Percentiles rank a stretch among this genome's conserved stretches.
phyloP scores from a whole-genome alignment of 1,140 invertebrate species.

The Bombus polaris region DNA sequence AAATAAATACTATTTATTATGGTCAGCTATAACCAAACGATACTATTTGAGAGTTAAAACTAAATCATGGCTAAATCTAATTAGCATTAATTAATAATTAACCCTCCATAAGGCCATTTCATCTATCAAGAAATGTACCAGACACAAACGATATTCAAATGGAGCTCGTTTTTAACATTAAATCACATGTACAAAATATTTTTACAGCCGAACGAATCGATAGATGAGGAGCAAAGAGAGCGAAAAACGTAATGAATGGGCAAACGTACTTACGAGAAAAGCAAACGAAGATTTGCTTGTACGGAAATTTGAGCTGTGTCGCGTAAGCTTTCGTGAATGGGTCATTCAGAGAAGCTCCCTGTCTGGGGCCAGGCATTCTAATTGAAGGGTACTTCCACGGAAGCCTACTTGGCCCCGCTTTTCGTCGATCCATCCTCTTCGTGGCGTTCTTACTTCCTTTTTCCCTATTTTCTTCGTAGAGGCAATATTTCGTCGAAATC shows the following conservation, averaged over 20 bases:
- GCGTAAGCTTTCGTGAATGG: constrained; percentile 32
- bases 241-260: background rate
- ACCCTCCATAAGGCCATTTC: too few species aligned
- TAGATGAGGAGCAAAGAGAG: background rate
- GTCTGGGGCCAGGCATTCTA: constrained; percentile 18
- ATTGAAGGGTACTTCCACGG: constrained; percentile 35
- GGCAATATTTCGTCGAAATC: too few species aligned
- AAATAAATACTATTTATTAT: too few species aligned
- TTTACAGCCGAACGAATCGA: background rate
- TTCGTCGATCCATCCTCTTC: constrained; percentile 17
- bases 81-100: too few species aligned
- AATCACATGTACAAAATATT: too few species aligned
- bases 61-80: too few species aligned
- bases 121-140: background rate
- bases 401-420: constrained; percentile 31
- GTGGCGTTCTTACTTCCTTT: background rate
- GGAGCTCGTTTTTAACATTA: too few species aligned
- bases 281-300: constrained; percentile 1
- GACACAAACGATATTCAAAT: background rate
- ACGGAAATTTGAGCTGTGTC: constrained; percentile 32
- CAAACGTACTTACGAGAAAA: background rate
- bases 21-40: too few species aligned
- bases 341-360: constrained; percentile 22
- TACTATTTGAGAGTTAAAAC: too few species aligned
- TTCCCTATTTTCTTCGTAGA: background rate